Evolutionary conservation across 2,113 vertebrate genomes (phyloP), one percentile per base, ranked within the genome.

Genomic region (Amphiprion ocellaris): DNA sequence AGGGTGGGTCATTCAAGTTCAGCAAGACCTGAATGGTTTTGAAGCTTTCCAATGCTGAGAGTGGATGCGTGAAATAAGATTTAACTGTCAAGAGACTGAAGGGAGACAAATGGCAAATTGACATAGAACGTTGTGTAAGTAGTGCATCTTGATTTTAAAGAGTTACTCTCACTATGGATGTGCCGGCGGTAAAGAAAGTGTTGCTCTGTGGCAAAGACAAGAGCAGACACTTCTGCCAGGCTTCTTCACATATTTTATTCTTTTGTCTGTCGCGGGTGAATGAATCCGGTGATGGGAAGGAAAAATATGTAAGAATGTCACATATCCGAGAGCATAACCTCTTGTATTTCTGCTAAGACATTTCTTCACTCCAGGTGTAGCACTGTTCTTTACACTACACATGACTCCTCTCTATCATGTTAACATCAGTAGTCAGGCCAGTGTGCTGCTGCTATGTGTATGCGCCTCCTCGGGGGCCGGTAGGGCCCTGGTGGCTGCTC

Each of bases 191-290:
- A 64, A 72, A 77, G 59, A 58, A 78, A 82, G 59, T 52, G 63
- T 77, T 41, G 52, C 77, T 64, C 63, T 49, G 65, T 77, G 71
- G 75, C 56, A 68, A 59, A 78, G 80, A 73, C 79, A 49, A 63
- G 50, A 69, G 83, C 72, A 71, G 72, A 64, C 72, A 74, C 73
- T 81, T 64, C 53, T 81, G 81, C 64, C 67, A 58, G 41, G 37
- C 49, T 56, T 44, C 68, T 54, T 74, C 81, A 74, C 56, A 56
- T 58, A 67, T 79, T 81, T 73, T 77, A 59, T 72, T 52, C 63
- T 62, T 83, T 83, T 28, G 70, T 87, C 82, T 52, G 84, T 82
- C 78, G 83, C 28, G 75, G 78, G 72, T 89, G 86, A 50, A 67
- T 24, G 67, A 71, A 26, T 46, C 56, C 30, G 1, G 63, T 62